Evolutionary conservation across 2,797 vertebrate species (phyloP), one percentile per base, ranked within the genome.

Genomic region (Cichlasoma orientale): DNA sequence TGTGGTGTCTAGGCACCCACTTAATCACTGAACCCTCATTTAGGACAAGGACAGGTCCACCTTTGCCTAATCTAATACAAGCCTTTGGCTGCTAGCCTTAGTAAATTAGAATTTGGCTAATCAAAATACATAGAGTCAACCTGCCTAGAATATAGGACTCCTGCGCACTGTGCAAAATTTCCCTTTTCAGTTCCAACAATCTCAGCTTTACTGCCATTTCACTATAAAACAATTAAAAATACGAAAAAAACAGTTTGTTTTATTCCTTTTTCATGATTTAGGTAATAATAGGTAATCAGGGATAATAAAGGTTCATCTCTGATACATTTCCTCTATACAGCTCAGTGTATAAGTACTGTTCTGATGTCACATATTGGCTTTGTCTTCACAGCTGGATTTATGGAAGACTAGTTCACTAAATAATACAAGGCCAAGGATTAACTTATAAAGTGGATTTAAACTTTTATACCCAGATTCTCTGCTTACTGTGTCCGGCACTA

Each of bases 31-130:
- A 68, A 56, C 74, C 66, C 54, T 84, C 18, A 19, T 86, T 88
- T 87, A 82, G 76, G 85, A 89, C 85, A 87, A 85, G 88, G 83
- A 79, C 83, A 82, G 56, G 78, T 87, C 80, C 82, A 83, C 69
- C 76, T 90, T 82, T 80, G 50, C 52, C 77, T 79, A 70, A 87
- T 86, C 73, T 81, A 82, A 87, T 74, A 74, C 85, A 80, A 85
- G 86, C 86, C 76, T 91, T 91, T 92, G 92, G 92, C 92, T 80
- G 78, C 73, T 56, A 88, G 88, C 87, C 86, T 86, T 70, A 72
- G 27, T 75, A 58, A 79, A 77, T 41, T 56, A 87, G 25, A 86
- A 84, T 88, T 72, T 89, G 83, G 84, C 88, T 83, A 89, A 83
- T 90, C 66, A 74, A 70, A 80, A 83, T 36, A 84, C 47, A 75